Evolutionary conservation across 2,113 vertebrate species (phyloP).

Genomic region (Rhagologus leucostigma): DNA sequence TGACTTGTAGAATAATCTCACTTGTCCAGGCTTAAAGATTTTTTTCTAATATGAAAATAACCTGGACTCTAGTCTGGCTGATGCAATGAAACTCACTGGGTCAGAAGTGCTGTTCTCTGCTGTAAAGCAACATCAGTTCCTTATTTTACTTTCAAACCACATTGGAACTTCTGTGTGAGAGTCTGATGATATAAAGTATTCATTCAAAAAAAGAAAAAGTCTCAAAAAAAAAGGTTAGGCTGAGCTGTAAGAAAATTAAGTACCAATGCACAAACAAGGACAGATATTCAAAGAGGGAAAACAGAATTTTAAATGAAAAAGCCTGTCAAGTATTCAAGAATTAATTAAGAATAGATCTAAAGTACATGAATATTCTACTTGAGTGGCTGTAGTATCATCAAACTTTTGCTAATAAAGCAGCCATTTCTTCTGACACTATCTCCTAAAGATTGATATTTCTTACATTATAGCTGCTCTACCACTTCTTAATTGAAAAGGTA

Average conservation of each 20-base stretch:
- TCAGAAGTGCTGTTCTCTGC: neutral
- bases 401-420: conserved; percentile 33
- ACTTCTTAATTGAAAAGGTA: conserved; percentile 10
- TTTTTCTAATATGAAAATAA: neutral
- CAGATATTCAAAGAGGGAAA: conserved; percentile 14
- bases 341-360: conserved; percentile 65
- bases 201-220: conserved; percentile 19
- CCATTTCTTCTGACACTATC: neutral
- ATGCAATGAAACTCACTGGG: neutral
- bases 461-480: neutral
- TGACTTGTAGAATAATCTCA: neutral
- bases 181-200: conserved; percentile 46
- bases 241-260: conserved; percentile 37
- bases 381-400: conserved; percentile 3
- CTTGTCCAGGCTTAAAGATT: neutral
- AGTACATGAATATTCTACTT: conserved; percentile 43
- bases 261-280: conserved; percentile 43
- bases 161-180: neutral
- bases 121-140: conserved; percentile 8
- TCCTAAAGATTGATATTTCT: neutral
- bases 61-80: neutral
- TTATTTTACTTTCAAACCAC: conserved; percentile 37
- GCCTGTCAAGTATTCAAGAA: conserved; percentile 31
- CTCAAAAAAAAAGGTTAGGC: conserved; percentile 45
- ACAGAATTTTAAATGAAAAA: conserved; percentile 65